These are phyloP conservation scores for Phalloptychus januarius DNA, from an alignment of 2,797 vertebrate species.

Conservation along the genomic window DNA sequence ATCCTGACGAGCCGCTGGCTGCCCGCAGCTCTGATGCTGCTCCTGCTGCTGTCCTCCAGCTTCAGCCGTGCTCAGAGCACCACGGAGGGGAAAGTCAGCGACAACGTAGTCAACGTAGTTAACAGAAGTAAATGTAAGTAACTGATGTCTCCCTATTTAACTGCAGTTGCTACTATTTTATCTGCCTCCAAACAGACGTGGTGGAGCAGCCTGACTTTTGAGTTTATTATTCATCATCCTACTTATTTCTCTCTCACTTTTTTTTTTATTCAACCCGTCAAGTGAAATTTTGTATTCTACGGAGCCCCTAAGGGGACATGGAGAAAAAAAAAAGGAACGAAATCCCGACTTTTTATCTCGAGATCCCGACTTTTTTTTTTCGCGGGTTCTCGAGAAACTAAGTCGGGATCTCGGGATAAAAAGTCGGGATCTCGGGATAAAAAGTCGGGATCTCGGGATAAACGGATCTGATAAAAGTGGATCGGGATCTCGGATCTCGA, in stretches of 20 bases:
- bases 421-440: no score
- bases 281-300: background rate
- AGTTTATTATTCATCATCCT: background rate
- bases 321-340: no score
- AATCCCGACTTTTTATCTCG: no score
- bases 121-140: conserved; percentile 87
- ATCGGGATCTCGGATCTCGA: no score
- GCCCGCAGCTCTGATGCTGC: conserved; percentile 74
- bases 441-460: no score
- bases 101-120: conserved; percentile 87
- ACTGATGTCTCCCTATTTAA: background rate
- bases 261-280: background rate
- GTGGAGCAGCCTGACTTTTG: background rate
- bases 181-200: background rate
- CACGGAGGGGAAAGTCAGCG: conserved; percentile 85
- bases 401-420: no score
- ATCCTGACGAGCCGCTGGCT: conserved; percentile 73
- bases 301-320: no score
- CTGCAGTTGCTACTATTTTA: background rate
- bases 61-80: conserved; percentile 82
- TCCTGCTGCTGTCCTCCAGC: conserved; percentile 81
- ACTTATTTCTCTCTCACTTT: background rate
- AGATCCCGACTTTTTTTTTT: no score
- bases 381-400: no score
- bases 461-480: no score